These are phyloP conservation scores for Harlomillsia oculata DNA, from an alignment of 1,140 invertebrate genomes.

Conservation along the genomic window DNA sequence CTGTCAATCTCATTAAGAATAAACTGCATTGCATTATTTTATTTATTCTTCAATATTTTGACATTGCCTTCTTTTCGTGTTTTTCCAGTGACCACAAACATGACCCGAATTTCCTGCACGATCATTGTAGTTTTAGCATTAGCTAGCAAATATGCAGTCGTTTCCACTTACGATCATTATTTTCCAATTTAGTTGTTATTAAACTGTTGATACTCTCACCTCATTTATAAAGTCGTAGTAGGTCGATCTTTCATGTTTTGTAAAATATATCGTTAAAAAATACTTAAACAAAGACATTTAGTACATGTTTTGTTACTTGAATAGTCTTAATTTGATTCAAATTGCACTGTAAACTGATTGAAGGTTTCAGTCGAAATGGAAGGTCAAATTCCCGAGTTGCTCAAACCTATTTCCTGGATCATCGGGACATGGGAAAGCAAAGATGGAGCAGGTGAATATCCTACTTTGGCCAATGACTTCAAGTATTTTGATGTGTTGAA, in stretches of 20 bases:
- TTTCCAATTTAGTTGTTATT: no score
- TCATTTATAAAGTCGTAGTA: conserved; percentile 47
- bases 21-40: no score
- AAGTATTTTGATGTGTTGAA: conserved; percentile 50
- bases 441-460: conserved; percentile 47
- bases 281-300: no score
- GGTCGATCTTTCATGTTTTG: no score
- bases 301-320: neutral
- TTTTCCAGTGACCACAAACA: neutral
- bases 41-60: no score
- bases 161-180: no score
- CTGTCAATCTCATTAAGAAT: neutral
- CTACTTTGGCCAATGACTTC: conserved; percentile 52
- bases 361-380: neutral
- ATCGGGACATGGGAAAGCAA: conserved; percentile 52
- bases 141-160: no score
- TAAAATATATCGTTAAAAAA: no score
- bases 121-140: no score
- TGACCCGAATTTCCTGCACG: no score
- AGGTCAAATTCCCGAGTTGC: conserved; percentile 39
- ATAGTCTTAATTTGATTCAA: neutral
- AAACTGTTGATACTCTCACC: no score
- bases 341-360: neutral
- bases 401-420: conserved; percentile 50
- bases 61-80: neutral